Conservation (phyloP, 2,113 vertebrate species). For the Caranx melampygus region DNA sequence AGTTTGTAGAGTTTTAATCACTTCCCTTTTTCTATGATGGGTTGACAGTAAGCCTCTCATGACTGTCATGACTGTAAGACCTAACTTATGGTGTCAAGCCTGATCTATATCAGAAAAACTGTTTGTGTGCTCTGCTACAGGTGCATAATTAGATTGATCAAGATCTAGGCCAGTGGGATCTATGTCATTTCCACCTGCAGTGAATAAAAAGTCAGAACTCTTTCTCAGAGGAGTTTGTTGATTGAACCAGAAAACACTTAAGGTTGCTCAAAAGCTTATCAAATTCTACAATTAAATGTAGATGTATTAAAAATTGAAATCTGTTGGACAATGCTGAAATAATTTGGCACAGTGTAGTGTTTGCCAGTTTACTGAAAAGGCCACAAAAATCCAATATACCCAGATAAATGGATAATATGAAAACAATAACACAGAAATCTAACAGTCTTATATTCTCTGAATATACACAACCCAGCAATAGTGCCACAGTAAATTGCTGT, state of each 20-base stretch:
- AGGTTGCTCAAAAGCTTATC: background rate
- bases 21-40: background rate
- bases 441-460: no score
- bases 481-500: background rate
- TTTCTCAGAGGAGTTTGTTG: background rate
- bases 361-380: background rate
- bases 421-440: no score
- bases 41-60: background rate
- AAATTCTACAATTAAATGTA: background rate
- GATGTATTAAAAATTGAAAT: background rate
- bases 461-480: background rate
- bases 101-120: background rate
- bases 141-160: conserved; percentile 31
- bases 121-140: conserved; percentile 18
- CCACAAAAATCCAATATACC: background rate
- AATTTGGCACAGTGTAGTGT: background rate
- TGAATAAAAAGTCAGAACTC: background rate
- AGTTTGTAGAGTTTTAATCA: background rate
- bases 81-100: background rate
- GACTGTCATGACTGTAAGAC: background rate
- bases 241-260: background rate
- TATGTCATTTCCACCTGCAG: conserved; percentile 10
- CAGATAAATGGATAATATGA: no score
- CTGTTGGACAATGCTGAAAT: background rate
- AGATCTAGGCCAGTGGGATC: conserved; percentile 32